Base-by-base conservation (phyloP, 2,797 vertebrate species). In the Halcyon smyrnensis region DNA sequence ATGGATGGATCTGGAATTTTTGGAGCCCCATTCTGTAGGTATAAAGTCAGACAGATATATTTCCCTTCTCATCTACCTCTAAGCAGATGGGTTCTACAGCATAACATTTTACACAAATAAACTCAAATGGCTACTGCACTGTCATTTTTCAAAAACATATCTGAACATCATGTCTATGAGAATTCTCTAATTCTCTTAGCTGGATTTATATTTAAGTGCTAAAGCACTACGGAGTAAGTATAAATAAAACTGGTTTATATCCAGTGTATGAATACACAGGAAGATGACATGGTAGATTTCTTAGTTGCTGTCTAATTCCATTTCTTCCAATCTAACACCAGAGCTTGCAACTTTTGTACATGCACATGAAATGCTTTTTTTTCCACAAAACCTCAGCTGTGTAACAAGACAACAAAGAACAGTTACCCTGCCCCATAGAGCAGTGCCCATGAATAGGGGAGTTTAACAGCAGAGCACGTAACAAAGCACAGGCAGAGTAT, bases 21-120 rank as follows among this genome's bases (percentile, higher is more conserved):
- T 71, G 73, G 36, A 96, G 50, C 7, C 11, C 15, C 16, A 19
- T 92, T 90, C 56, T 75, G 25, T 37, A 93, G 46, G 56, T 93
- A 96, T 94, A 94, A 96, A 94, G 39, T 76, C 82, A 54, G 0
- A 0, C 17, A 82, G 24, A 74, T n/a, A 45, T 21, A 62, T 96
- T 94, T 94, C 62, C 27, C 18, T 36, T 78, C 88, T 73, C 84
- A 95, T 80, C 56, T 88, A 65, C 81, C 90, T 88, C 36, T 81
- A 85, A 81, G 57, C 74, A 93, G 89, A 89, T 81, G 36, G 65
- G 84, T 95, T 93, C 70, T 94, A 39, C 0, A 1, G 63, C 45
- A 51, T 46, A 82, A 71, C 50, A 50, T 89, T 89, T 90, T 93
- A 51, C 10, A 54, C 56, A 92, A 89, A 94, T 83, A 39, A 65